Base-by-base conservation (phyloP, 2,888 invertebrate genomes). In the Netelia inedita region DNA sequence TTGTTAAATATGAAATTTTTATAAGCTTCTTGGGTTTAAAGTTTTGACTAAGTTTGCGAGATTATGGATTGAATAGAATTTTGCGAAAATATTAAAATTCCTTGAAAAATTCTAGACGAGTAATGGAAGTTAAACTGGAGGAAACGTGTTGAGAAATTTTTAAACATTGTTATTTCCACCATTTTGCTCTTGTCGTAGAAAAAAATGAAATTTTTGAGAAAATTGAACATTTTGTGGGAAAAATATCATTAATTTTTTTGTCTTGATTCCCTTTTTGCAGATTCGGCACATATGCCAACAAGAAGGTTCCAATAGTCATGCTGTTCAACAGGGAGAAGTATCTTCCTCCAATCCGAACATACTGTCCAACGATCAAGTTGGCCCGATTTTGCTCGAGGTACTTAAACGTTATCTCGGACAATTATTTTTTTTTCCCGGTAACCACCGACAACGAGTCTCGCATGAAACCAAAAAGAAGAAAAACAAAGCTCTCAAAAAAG, bases 241-340 rank as follows among this genome's bases (percentile, higher is more conserved):
- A 46, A 65, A 10, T 21, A 21, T 72, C 3, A 14, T 59, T 41
- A 43, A 19, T 21, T 59, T 50, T 68, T 5, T n/a, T 68, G 46
- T 63, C 2, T 63, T 28, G 8, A 14, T 46, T 43, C 8, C 6
- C 79, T 84, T 61, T 61, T 88, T 83, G 0, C 90, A 97, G 95
- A 97, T 97, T 94, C 96, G 96, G 93, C 96, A 96, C 95, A 95
- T 96, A 91, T 96, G 95, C 93, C 93, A 94, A 90, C 95, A 94
- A 94, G 95, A 94, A 89, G 94, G 93, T 84, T 91, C 92, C 83
- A 92, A 93, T 90, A 93, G 93, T 92, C 92, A 96, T 95, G 98
- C 98, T 89, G 98, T 98, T 88, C 98, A 99, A 95, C 98, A 97
- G 94, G 98, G 98, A 91, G 98, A 99, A 95, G 98, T 99, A 89